Evolutionary conservation across 2,888 invertebrate genomes (phyloP).

Genomic region (Eremobia ochroleuca): DNA sequence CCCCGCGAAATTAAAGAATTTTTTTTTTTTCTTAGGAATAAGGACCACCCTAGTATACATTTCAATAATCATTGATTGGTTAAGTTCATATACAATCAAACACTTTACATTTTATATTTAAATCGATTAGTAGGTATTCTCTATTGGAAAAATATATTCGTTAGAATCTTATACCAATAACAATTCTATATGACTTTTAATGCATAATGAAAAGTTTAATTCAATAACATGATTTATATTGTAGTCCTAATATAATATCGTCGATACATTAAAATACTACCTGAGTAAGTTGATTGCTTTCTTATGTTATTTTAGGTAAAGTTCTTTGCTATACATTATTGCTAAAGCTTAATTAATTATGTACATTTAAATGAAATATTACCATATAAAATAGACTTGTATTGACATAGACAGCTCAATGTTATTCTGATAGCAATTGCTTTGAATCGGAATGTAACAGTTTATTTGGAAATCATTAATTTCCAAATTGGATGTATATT

Average conservation of each 20-base stretch:
- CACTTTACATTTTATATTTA: slow-evolving; percentile 12
- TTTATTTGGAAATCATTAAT: slow-evolving; percentile 5
- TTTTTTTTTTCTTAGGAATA: no score
- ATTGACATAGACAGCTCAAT: slow-evolving; percentile 45
- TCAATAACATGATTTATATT: background rate
- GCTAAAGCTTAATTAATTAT: slow-evolving; percentile 56
- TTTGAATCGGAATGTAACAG: slow-evolving; percentile 62
- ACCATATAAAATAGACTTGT: slow-evolving; percentile 29
- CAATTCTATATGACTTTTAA: background rate
- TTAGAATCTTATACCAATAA: background rate
- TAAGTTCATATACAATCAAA: background rate
- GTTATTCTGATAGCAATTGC: slow-evolving; percentile 20
- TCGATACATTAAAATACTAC: slow-evolving; percentile 15
- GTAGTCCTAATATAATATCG: slow-evolving; percentile 11
- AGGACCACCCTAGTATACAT: no score
- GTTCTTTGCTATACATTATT: slow-evolving; percentile 55
- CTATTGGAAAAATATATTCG: background rate
- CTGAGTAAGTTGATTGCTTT: slow-evolving; percentile 56
- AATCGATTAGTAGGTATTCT: background rate
- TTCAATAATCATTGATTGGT: slow-evolving; percentile 41
- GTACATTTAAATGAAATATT: slow-evolving; percentile 35
- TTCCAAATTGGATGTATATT: background rate
- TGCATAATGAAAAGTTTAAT: background rate
- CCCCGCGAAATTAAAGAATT: no score
- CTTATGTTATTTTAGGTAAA: slow-evolving; percentile 41